Percentiles rank a stretch among this genome's conserved stretches.
Conservation (phyloP, 2,113 vertebrate species). For the Delphinus delphis region DNA sequence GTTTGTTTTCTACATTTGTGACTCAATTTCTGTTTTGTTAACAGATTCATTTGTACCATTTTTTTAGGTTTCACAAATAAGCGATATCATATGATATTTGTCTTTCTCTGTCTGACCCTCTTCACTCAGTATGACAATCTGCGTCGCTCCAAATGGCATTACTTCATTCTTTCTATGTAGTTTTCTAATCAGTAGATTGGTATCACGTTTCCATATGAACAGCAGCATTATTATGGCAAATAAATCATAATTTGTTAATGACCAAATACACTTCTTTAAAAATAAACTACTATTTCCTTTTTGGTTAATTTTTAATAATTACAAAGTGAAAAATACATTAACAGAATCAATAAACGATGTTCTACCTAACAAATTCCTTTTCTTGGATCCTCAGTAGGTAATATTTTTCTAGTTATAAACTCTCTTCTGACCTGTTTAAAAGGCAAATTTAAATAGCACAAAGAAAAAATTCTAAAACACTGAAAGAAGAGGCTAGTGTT, state of each 20-base stretch:
- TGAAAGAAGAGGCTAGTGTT: background rate
- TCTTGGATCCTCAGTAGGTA: background rate
- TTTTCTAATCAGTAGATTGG: background rate
- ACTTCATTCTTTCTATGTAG: background rate
- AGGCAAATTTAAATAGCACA: background rate
- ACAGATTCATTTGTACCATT: no score
- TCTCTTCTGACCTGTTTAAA: background rate
- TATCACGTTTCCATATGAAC: background rate
- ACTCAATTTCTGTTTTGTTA: no score
- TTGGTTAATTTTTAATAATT: background rate
- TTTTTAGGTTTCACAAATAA: no score
- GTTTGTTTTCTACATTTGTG: no score
- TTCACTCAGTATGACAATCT: no score
- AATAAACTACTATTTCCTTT: background rate
- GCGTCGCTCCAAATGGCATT: no score
- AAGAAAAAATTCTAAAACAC: background rate
- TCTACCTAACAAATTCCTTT: background rate
- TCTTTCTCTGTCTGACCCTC: no score
- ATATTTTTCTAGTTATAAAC: constrained; percentile 1
- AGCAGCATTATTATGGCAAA: background rate
- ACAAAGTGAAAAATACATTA: background rate
- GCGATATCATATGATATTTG: no score
- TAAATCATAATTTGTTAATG: background rate
- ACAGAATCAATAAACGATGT: background rate
- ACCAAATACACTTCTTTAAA: background rate